Percentiles rank a stretch among this genome's conserved stretches.
Conservation (phyloP, 2,888 invertebrate species). For the Vannuccia rotundouncinata region DNA sequence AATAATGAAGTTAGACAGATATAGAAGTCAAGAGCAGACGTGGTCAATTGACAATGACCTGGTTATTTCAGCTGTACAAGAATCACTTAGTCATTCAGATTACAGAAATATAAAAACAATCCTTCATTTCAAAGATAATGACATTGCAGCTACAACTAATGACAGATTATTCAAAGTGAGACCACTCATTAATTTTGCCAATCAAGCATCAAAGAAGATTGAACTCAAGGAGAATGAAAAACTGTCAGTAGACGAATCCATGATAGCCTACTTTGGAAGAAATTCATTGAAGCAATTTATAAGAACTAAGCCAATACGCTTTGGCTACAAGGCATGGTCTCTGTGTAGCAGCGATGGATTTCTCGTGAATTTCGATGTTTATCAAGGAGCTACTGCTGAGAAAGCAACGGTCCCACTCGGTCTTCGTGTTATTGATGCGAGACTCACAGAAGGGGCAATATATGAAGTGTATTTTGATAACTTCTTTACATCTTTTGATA, state of each 20-base stretch:
- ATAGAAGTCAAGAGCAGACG: neutral
- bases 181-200: conserved; percentile 18
- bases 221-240: conserved; percentile 1
- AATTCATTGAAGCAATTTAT: conserved; percentile 28
- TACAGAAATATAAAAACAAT: neutral
- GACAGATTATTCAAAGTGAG: conserved; percentile 14
- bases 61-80: neutral
- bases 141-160: neutral
- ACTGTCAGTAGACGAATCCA: conserved; percentile 5
- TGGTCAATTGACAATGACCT: conserved; percentile 25
- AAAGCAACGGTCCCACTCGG: neutral
- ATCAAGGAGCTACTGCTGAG: conserved; percentile 17
- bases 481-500: neutral
- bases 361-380: neutral
- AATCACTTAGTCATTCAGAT: neutral
- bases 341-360: conserved; percentile 8
- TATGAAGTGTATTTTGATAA: conserved; percentile 25
- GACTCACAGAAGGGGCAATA: neutral
- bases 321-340: conserved; percentile 25
- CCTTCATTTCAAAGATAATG: conserved; percentile 22
- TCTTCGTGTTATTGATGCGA: conserved; percentile 2
- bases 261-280: conserved; percentile 9
- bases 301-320: neutral
- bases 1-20: no score
- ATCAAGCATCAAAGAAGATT: neutral